These are phyloP conservation scores for Hirtodrosophila cameraria DNA, from an alignment of 2,888 invertebrate genomes.

Conservation along the genomic window DNA sequence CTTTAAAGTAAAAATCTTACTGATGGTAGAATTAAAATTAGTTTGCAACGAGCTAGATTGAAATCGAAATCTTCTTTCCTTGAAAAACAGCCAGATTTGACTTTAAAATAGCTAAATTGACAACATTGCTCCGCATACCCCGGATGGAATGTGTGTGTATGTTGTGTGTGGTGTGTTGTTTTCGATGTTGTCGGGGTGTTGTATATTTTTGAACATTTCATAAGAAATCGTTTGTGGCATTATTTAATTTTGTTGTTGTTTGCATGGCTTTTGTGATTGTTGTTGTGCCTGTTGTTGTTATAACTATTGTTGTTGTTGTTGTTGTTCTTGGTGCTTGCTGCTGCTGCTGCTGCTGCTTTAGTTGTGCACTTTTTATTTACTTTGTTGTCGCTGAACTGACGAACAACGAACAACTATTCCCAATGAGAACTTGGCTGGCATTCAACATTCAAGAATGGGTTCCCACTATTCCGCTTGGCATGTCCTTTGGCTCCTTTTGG, in stretches of 20 bases:
- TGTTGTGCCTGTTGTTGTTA: slow-evolving; percentile 16
- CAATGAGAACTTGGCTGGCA: slow-evolving; percentile 38
- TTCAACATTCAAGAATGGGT: not conserved
- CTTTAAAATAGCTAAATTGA: too few species aligned
- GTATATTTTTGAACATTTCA: slow-evolving; percentile 59
- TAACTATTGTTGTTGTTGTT: slow-evolving; percentile 12
- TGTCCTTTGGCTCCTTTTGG: slow-evolving; percentile 38
- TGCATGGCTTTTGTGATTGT: slow-evolving; percentile 30
- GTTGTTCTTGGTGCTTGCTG: slow-evolving; percentile 10
- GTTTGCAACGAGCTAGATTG: too few species aligned
- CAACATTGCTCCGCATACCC: not conserved
- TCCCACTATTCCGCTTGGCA: slow-evolving; percentile 6
- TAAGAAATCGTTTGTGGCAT: slow-evolving; percentile 60
- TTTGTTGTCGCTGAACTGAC: slow-evolving; percentile 47
- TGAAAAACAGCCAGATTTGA: too few species aligned
- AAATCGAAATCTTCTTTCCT: too few species aligned
- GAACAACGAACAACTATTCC: slow-evolving; percentile 50
- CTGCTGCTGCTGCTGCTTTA: slow-evolving; percentile 15
- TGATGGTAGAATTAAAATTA: too few species aligned
- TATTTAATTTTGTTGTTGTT: slow-evolving; percentile 53
- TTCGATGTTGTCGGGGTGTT: slow-evolving; percentile 25
- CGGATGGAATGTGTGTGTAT: slow-evolving; percentile 25
- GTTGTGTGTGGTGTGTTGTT: slow-evolving; percentile 31
- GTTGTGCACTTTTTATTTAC: slow-evolving; percentile 35
- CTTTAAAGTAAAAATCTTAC: too few species aligned